phyloP scores from a whole-genome alignment of 2,797 vertebrate genomes.

The Periparus ater region DNA sequence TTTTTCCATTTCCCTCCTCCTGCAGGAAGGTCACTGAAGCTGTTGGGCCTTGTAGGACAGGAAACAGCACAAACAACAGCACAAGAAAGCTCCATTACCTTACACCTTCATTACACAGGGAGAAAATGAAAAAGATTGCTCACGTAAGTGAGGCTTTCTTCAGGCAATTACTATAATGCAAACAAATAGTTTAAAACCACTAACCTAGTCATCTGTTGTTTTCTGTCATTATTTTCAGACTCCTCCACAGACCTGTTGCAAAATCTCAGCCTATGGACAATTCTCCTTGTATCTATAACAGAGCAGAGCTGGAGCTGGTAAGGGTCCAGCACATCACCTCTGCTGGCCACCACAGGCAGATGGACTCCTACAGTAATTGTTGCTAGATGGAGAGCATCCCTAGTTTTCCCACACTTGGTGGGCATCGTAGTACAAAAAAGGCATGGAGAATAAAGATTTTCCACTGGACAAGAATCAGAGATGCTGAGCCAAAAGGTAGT shows the following conservation, averaged over 20 bases:
- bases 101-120: background rate
- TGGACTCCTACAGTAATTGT: background rate
- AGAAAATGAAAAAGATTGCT: background rate
- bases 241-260: background rate
- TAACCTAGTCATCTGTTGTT: background rate
- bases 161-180: background rate
- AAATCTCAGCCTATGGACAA: background rate
- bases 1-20: background rate
- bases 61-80: background rate
- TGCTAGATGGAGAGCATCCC: background rate
- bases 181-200: background rate
- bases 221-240: background rate
- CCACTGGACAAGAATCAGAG: background rate
- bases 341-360: background rate
- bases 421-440: background rate
- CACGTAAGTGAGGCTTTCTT: background rate
- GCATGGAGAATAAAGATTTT: background rate
- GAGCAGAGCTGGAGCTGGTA: background rate
- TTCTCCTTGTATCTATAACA: background rate
- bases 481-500: background rate
- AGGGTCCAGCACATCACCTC: rapidly evolving
- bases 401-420: background rate
- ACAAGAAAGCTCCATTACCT: background rate
- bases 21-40: background rate
- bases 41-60: background rate